Percentiles rank a stretch among this genome's conserved stretches.
Conservation (phyloP, 1,140 invertebrate species). For the Antheraea pernyi region DNA sequence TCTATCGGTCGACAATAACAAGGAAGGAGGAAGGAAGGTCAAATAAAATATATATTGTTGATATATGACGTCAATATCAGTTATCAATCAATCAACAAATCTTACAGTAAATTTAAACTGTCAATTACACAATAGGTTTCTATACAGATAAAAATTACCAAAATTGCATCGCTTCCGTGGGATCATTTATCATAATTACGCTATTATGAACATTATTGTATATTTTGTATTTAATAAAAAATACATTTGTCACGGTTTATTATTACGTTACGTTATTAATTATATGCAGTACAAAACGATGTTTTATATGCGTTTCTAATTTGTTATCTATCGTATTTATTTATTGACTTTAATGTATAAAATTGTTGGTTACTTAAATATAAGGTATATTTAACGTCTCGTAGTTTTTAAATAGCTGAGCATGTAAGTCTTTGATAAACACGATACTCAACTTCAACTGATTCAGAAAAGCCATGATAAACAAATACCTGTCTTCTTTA, state of each 20-base stretch:
- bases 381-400: too few relatives aligned
- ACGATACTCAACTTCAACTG: too few relatives aligned
- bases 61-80: conserved; percentile 1
- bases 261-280: background rate
- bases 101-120: background rate
- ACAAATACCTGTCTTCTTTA: too few relatives aligned
- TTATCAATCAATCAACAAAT: conserved; percentile 6
- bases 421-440: too few relatives aligned
- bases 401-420: too few relatives aligned
- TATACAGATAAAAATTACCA: background rate
- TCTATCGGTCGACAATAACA: background rate
- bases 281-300: background rate
- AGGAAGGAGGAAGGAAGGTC: conserved; percentile 13
- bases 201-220: background rate
- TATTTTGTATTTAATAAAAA: background rate
- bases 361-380: too few relatives aligned
- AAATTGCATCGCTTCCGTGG: conserved; percentile 7
- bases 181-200: conserved; percentile 9
- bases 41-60: conserved; percentile 1
- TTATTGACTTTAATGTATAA: too few relatives aligned
- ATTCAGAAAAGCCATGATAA: too few relatives aligned
- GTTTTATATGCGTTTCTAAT: background rate
- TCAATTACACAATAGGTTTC: conserved; percentile 9
- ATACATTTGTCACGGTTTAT: conserved; percentile 5
- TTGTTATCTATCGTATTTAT: too few relatives aligned